phyloP scores from a whole-genome alignment of 2,113 vertebrate genomes.

The Neopipo cinnamomea region DNA sequence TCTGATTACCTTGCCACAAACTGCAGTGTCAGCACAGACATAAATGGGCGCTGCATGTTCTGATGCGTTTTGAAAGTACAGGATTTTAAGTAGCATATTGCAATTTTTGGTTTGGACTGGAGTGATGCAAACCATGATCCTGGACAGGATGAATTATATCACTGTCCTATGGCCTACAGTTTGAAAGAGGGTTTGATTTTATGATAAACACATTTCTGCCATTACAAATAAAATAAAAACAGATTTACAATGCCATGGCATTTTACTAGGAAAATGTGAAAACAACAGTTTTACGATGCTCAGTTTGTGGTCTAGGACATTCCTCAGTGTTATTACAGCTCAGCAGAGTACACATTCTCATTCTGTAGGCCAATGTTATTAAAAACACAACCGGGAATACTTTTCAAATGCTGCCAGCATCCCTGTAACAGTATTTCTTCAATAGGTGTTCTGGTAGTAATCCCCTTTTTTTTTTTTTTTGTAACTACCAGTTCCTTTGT shows the following conservation, averaged over 20 bases:
- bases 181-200: slow-evolving; percentile 18
- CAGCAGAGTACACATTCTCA: slow-evolving; percentile 39
- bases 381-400: background rate
- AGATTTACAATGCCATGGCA: slow-evolving; percentile 60
- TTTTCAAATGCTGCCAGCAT: slow-evolving; percentile 15
- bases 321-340: slow-evolving; percentile 47
- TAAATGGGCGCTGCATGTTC: background rate
- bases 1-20: background rate
- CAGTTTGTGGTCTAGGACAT: slow-evolving; percentile 28
- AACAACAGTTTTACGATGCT: slow-evolving; percentile 54
- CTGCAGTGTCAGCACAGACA: background rate
- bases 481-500: background rate
- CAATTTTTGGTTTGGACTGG: background rate
- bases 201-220: slow-evolving; percentile 65
- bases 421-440: background rate
- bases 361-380: slow-evolving; percentile 2
- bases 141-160: background rate
- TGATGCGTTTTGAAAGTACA: background rate
- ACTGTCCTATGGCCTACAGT: background rate
- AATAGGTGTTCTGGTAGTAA: slow-evolving; percentile 18
- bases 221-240: slow-evolving; percentile 67
- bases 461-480: background rate
- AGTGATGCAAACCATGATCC: background rate
- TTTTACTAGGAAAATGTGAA: slow-evolving; percentile 71
- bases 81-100: background rate